Percentiles rank a stretch among this genome's conserved stretches.
These are phyloP conservation scores for Oxygymnocypris stewartii DNA, from an alignment of 2,113 vertebrate genomes.

Conservation along the genomic window DNA sequence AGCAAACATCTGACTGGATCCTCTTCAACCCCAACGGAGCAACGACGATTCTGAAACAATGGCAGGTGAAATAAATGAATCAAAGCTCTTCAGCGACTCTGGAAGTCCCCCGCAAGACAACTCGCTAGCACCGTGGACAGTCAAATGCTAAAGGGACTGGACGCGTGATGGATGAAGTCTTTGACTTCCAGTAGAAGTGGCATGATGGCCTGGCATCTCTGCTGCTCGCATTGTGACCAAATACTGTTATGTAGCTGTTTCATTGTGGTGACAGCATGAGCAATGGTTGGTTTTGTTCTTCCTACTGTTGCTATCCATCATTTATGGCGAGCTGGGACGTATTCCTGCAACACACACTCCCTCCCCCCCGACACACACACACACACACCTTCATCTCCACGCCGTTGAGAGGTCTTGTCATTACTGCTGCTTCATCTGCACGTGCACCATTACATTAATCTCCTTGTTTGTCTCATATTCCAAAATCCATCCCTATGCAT, in stretches of 20 bases:
- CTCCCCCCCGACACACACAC: background rate
- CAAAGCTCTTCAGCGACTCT: conserved; percentile 61
- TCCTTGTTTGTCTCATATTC: conserved; percentile 64
- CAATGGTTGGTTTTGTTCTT: conserved; percentile 92
- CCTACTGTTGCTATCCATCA: conserved; percentile 89
- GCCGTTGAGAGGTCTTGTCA: conserved; percentile 33
- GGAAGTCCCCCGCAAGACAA: conserved; percentile 70
- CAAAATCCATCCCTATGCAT: conserved; percentile 62
- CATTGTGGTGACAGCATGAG: conserved; percentile 90
- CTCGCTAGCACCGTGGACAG: conserved; percentile 53
- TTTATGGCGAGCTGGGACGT: conserved; percentile 70
- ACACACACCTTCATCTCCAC: conserved; percentile 37
- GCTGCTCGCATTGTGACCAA: conserved; percentile 73
- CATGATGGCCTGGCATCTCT: conserved; percentile 72
- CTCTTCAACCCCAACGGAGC: conserved; percentile 46
- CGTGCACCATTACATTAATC: conserved; percentile 69
- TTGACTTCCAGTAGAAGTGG: conserved; percentile 83
- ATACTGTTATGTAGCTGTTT: conserved; percentile 80
- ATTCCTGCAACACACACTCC: conserved; percentile 41
- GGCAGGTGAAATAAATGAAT: conserved; percentile 68
- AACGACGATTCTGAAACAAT: conserved; percentile 68
- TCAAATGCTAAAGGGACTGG: conserved; percentile 71
- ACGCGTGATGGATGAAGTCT: conserved; percentile 75
- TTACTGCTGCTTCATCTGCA: conserved; percentile 57
- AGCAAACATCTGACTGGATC: background rate